Evolutionary conservation across 53 echinoderm and acorn worm genomes (phyloP).

Genomic region (Paracentrotus lividus): DNA sequence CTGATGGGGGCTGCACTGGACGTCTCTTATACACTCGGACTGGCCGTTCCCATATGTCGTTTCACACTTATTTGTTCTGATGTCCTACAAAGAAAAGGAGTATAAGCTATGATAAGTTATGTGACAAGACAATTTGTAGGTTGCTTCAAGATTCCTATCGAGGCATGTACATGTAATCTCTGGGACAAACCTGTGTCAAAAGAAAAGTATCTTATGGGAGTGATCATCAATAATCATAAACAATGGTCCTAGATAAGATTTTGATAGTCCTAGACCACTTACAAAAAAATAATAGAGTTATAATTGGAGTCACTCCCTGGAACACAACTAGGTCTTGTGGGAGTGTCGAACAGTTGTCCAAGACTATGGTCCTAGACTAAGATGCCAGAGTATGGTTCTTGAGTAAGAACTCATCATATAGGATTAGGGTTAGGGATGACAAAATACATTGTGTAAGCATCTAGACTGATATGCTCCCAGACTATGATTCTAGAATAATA

Average conservation of each 20-base stretch:
- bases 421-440: too few species aligned
- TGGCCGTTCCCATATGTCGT: constrained; percentile 75
- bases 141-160: constrained; percentile 29
- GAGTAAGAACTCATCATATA: too few species aligned
- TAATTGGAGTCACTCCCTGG: constrained; percentile 87
- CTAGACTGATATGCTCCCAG: too few species aligned
- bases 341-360: constrained; percentile 92
- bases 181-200: too few species aligned
- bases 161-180: too few species aligned
- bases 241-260: background rate
- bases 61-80: constrained; percentile 81
- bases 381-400: too few species aligned
- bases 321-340: constrained; percentile 92
- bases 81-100: constrained; percentile 74
- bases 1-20: constrained; percentile 91
- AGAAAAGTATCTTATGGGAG: too few species aligned
- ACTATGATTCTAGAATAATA: too few species aligned
- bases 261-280: constrained; percentile 54
- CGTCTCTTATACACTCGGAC: constrained; percentile 90
- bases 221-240: too few species aligned
- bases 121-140: background rate
- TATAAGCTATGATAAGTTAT: too few species aligned
- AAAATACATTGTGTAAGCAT: too few species aligned
- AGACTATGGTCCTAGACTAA: constrained; percentile 88
- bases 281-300: constrained; percentile 89